phyloP scores from a whole-genome alignment of 2,113 vertebrate genomes.

The Oxygymnocypris stewartii region DNA sequence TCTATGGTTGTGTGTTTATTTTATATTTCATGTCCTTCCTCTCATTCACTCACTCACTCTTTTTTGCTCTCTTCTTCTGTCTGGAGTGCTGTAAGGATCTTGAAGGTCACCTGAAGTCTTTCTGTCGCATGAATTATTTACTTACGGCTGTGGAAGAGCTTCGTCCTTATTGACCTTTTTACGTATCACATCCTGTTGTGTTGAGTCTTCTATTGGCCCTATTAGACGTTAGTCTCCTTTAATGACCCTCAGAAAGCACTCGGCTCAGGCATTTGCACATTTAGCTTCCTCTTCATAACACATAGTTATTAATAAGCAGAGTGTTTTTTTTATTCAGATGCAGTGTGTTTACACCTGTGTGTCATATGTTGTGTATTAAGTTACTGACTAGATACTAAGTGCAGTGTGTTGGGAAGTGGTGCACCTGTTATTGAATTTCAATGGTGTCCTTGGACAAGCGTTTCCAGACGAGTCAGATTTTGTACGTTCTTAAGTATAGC shows the following conservation, averaged over 20 bases:
- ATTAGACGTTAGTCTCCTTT: slow-evolving; percentile 7
- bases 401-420: slow-evolving; percentile 36
- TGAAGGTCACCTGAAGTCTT: slow-evolving; percentile 39
- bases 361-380: slow-evolving; percentile 31
- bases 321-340: slow-evolving; percentile 8
- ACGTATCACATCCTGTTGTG: slow-evolving; percentile 57
- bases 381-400: slow-evolving; percentile 51
- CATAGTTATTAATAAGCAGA: slow-evolving; percentile 1
- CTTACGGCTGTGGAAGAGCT: slow-evolving; percentile 25
- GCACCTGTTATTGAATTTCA: slow-evolving; percentile 55
- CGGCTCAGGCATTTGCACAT: slow-evolving; percentile 4
- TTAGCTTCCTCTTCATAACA: slow-evolving; percentile 1
- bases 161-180: slow-evolving; percentile 52
- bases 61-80: slow-evolving; percentile 18
- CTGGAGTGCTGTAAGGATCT: neutral
- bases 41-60: slow-evolving; percentile 54
- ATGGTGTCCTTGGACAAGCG: slow-evolving; percentile 32
- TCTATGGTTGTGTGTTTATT: slow-evolving; percentile 27
- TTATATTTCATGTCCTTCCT: slow-evolving; percentile 37
- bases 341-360: slow-evolving; percentile 30
- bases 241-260: slow-evolving; percentile 26
- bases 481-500: neutral
- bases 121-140: slow-evolving; percentile 42
- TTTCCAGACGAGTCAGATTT: slow-evolving; percentile 45
- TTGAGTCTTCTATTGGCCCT: slow-evolving; percentile 36